Conservation (phyloP, 2,113 vertebrate genomes). For the Scytalopus superciliaris region DNA sequence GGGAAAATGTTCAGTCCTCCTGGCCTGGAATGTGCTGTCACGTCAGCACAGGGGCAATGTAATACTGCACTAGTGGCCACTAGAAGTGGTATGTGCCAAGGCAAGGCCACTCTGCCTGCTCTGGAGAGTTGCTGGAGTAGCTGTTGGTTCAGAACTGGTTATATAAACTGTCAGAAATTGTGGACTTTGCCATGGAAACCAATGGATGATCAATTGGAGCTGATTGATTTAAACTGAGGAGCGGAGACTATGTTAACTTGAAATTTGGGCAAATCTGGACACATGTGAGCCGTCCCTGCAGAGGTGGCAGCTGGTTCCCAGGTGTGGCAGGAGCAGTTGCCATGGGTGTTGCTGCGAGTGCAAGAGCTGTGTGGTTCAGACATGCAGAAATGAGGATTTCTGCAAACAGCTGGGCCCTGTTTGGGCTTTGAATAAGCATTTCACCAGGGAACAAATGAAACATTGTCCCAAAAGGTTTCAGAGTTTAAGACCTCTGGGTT, state of each 20-base stretch:
- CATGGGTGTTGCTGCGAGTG: slow-evolving; percentile 3
- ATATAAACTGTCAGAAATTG: background rate
- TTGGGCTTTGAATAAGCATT: background rate
- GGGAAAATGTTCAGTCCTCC: background rate
- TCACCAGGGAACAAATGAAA: background rate
- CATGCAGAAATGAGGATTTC: slow-evolving; percentile 12
- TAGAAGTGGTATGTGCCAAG: background rate
- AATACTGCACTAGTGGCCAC: background rate
- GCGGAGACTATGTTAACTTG: background rate
- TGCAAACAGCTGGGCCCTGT: background rate
- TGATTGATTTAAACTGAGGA: background rate
- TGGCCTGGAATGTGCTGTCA: background rate
- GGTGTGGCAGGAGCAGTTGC: background rate
- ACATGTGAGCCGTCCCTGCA: background rate
- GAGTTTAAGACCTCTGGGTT: background rate
- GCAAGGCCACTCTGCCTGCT: background rate
- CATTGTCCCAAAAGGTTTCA: background rate
- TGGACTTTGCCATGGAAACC: background rate
- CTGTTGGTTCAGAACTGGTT: background rate
- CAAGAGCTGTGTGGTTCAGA: background rate
- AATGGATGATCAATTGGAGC: background rate
- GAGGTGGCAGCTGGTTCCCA: background rate
- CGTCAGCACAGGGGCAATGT: background rate
- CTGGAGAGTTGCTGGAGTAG: background rate
- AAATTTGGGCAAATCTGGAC: background rate